These are phyloP conservation scores for Odiellus spinosus DNA, from an alignment of 2,888 invertebrate species.

Conservation along the genomic window DNA sequence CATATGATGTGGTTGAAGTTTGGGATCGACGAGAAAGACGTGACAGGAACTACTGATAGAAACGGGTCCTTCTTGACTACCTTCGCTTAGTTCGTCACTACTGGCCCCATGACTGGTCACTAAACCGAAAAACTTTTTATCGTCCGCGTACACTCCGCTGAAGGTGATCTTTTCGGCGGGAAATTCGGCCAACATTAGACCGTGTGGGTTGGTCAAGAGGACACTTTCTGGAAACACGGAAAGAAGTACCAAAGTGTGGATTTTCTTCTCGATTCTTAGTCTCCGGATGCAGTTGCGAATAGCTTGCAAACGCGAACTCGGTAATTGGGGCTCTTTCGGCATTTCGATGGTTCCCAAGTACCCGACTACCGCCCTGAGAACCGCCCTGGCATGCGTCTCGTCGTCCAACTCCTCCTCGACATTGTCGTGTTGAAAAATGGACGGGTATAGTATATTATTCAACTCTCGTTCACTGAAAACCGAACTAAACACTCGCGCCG, in stretches of 20 bases:
- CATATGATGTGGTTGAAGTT: constrained; percentile 60
- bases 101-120: constrained; percentile 44
- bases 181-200: constrained; percentile 67
- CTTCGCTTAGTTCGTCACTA: constrained; percentile 20
- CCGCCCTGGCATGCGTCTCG: constrained; percentile 4
- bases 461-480: constrained; percentile 24
- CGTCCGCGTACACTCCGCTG: constrained; percentile 77
- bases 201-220: constrained; percentile 58
- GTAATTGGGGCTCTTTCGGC: constrained; percentile 39
- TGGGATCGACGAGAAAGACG: constrained; percentile 81
- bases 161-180: constrained; percentile 70
- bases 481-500: constrained; percentile 15
- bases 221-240: constrained; percentile 62
- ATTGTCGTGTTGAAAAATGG: constrained; percentile 13
- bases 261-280: constrained; percentile 70
- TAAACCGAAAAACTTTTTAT: constrained; percentile 78
- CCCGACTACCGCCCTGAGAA: constrained; percentile 54
- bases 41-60: constrained; percentile 60
- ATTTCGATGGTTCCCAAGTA: constrained; percentile 93
- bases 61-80: constrained; percentile 20
- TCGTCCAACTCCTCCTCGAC: constrained; percentile 2
- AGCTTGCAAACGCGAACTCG: constrained; percentile 40
- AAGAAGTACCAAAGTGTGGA: constrained; percentile 59
- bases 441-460: constrained; percentile 24
- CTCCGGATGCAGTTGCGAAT: constrained; percentile 76